Percentiles rank a stretch among this genome's conserved stretches.
phyloP scores from a whole-genome alignment of 1,140 invertebrate genomes.

The Drosophila rufa region DNA sequence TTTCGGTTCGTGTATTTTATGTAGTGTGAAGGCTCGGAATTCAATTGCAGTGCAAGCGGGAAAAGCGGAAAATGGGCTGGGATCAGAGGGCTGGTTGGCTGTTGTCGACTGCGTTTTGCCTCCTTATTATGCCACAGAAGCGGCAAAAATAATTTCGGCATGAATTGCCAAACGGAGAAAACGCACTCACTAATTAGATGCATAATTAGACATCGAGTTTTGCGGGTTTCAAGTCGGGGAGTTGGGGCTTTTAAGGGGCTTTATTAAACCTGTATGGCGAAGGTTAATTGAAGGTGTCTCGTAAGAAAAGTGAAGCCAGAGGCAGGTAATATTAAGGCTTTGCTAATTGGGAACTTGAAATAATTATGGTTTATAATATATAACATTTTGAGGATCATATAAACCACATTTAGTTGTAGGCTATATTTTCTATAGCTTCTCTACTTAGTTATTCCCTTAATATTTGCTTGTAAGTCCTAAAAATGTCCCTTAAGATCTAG shows the following conservation, averaged over 20 bases:
- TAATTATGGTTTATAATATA: not conserved
- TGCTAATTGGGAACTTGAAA: not conserved
- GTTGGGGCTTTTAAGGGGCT: not conserved
- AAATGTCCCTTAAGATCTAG: no score
- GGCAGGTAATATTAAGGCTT: no score
- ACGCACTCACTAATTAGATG: conserved; percentile 76
- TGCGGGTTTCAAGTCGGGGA: not conserved
- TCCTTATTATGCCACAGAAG: conserved; percentile 59
- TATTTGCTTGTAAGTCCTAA: no score
- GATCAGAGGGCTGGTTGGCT: conserved; percentile 12
- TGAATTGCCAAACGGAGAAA: conserved; percentile 67
- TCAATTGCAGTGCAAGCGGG: conserved; percentile 28
- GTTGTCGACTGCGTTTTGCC: conserved; percentile 56
- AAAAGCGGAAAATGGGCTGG: not conserved
- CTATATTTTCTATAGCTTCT: no score
- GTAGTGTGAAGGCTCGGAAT: conserved; percentile 48
- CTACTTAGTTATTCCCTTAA: no score
- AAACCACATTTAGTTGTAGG: no score
- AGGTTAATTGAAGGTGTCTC: conserved; percentile 7
- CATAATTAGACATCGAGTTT: conserved; percentile 70
- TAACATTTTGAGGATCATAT: no score
- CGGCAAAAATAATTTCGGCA: conserved; percentile 67
- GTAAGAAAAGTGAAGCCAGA: not conserved
- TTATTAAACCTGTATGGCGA: conserved; percentile 6
- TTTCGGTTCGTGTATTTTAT: conserved; percentile 24